Conservation (phyloP, 2,113 vertebrate species). For the Microtus ochrogaster region DNA sequence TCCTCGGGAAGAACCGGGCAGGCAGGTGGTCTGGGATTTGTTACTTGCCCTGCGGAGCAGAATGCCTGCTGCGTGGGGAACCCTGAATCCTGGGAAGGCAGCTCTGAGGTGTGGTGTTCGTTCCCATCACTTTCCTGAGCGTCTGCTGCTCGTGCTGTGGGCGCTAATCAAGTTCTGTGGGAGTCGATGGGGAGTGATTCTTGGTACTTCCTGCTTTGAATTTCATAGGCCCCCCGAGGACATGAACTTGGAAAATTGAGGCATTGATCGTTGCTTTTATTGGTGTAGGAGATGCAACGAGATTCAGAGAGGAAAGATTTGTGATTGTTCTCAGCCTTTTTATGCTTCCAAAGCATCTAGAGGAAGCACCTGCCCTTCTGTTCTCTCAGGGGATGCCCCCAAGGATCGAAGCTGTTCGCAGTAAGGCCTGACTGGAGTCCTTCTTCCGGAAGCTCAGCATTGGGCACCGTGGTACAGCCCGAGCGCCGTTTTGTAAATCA, state of each 20-base stretch:
- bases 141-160: neutral
- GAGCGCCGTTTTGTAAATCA: too few species aligned
- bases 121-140: neutral
- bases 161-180: neutral
- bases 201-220: conserved; percentile 12
- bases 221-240: neutral
- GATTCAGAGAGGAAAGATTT: neutral
- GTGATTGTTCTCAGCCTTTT: neutral
- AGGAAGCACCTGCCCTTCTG: neutral
- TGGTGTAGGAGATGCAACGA: neutral
- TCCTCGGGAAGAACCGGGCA: neutral
- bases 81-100: neutral
- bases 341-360: neutral
- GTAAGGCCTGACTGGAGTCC: rapidly evolving
- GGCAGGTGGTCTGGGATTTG: neutral
- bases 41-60: neutral
- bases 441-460: neutral
- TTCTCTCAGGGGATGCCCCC: neutral
- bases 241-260: neutral
- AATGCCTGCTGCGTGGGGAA: too few species aligned
- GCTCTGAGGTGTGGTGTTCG: rapidly evolving
- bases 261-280: neutral
- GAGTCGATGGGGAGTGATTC: neutral
- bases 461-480: neutral
- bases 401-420: neutral